These are phyloP conservation scores for Thamnaconus septentrionalis DNA, from an alignment of 2,113 vertebrate genomes.

Conservation along the genomic window DNA sequence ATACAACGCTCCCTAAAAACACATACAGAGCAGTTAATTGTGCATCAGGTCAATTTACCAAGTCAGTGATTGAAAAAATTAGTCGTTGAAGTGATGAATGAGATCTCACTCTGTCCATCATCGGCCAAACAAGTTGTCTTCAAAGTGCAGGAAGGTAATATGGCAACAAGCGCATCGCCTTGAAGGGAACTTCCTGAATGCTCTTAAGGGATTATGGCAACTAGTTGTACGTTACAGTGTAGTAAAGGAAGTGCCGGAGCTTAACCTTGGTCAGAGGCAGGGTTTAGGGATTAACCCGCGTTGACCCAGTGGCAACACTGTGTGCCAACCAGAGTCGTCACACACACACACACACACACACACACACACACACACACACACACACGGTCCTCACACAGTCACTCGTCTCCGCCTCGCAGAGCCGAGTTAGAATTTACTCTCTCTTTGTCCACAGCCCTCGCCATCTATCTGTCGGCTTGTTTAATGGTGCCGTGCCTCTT, in stretches of 20 bases:
- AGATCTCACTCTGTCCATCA: too few species aligned
- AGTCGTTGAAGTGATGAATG: too few species aligned
- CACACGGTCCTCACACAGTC: constrained; percentile 2
- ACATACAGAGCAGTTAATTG: too few species aligned
- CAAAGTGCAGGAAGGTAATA: too few species aligned
- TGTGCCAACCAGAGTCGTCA: too few species aligned
- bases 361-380: background rate
- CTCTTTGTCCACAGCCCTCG: background rate
- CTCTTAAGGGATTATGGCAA: too few species aligned
- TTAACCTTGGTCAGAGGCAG: background rate
- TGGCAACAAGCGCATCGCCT: too few species aligned
- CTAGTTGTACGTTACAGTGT: background rate
- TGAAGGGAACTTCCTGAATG: too few species aligned
- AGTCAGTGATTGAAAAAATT: too few species aligned
- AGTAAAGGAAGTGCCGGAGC: background rate
- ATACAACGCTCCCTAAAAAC: too few species aligned
- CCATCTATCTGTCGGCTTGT: background rate
- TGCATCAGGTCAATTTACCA: too few species aligned
- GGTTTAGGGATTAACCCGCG: background rate
- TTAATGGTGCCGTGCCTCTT: constrained; percentile 60
- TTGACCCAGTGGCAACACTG: constrained; percentile 1
- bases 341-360: background rate
- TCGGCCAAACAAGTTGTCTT: too few species aligned
- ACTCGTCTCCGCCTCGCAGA: constrained; percentile 22
- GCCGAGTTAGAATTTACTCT: background rate